Evolutionary conservation across 1,140 invertebrate genomes (phyloP).

Genomic region (Drosophila murphyi): DNA sequence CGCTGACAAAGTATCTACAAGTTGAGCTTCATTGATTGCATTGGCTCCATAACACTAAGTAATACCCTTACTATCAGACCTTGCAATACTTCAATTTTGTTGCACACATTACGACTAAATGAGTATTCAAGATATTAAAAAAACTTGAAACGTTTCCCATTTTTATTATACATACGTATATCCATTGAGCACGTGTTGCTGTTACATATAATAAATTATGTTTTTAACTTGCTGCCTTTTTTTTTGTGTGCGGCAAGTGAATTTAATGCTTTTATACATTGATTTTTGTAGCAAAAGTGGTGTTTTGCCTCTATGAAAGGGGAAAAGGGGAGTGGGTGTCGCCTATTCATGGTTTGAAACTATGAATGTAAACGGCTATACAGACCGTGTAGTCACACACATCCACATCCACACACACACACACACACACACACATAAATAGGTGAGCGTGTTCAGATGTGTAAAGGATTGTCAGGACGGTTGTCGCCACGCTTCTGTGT

Average conservation of each 20-base stretch:
- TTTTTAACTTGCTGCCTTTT: conserved; percentile 41
- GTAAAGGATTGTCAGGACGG: conserved; percentile 70
- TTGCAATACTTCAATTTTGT: not conserved
- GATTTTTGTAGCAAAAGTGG: conserved; percentile 47
- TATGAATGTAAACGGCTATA: conserved; percentile 32
- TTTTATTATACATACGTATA: not conserved
- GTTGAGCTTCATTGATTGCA: not conserved
- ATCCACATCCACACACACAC: conserved; percentile 26
- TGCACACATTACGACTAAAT: not conserved
- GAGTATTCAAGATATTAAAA: not conserved
- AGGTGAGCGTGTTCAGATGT: conserved; percentile 50
- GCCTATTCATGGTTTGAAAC: conserved; percentile 34
- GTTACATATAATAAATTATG: conserved; percentile 63
- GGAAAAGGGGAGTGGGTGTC: not conserved
- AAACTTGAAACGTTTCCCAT: not conserved
- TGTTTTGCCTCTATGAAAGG: not conserved
- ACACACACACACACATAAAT: conserved; percentile 6
- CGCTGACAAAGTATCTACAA: not conserved
- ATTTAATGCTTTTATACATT: conserved; percentile 66
- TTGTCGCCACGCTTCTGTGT: conserved; percentile 67
- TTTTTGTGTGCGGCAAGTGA: conserved; percentile 42
- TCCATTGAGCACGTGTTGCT: conserved; percentile 60
- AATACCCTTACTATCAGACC: no score
- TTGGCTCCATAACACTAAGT: no score
- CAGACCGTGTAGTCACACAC: conserved; percentile 21